These are phyloP conservation scores for Ovis aries DNA, from an alignment of 2,113 vertebrate species.

Conservation along the genomic window DNA sequence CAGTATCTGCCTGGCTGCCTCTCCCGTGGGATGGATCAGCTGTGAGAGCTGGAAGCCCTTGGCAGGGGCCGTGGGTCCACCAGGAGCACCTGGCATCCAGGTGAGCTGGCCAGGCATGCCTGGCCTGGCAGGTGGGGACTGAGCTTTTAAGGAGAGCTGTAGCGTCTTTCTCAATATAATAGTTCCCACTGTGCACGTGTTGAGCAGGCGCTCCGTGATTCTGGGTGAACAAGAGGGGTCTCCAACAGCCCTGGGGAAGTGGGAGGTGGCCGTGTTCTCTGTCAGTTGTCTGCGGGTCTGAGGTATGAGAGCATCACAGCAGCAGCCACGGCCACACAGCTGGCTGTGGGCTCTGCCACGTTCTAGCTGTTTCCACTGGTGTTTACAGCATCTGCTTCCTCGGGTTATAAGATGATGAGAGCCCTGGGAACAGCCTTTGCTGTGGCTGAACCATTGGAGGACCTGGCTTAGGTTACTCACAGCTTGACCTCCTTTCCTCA, in stretches of 20 bases:
- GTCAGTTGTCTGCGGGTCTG: not conserved
- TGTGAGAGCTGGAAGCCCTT: not conserved
- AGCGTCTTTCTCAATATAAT: not conserved
- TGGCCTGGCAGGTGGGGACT: not conserved
- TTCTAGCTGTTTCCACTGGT: not conserved
- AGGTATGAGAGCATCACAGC: not conserved
- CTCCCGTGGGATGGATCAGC: rapidly evolving
- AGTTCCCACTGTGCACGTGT: rapidly evolving
- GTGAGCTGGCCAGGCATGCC: not conserved
- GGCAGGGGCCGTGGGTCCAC: not conserved
- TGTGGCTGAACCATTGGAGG: not conserved
- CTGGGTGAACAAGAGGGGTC: not conserved
- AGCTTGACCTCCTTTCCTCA: not conserved
- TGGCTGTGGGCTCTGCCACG: not conserved
- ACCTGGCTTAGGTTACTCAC: not conserved
- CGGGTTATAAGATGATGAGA: not conserved
- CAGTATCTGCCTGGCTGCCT: not conserved
- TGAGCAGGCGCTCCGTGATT: rapidly evolving
- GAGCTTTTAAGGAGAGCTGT: not conserved
- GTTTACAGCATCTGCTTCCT: not conserved
- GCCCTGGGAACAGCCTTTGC: not conserved
- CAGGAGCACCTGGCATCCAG: not conserved
- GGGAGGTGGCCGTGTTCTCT: not conserved
- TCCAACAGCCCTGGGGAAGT: not conserved
- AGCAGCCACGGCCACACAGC: not conserved